Conservation (phyloP, 2,888 invertebrate species). For the Spilosoma lubricipeda region DNA sequence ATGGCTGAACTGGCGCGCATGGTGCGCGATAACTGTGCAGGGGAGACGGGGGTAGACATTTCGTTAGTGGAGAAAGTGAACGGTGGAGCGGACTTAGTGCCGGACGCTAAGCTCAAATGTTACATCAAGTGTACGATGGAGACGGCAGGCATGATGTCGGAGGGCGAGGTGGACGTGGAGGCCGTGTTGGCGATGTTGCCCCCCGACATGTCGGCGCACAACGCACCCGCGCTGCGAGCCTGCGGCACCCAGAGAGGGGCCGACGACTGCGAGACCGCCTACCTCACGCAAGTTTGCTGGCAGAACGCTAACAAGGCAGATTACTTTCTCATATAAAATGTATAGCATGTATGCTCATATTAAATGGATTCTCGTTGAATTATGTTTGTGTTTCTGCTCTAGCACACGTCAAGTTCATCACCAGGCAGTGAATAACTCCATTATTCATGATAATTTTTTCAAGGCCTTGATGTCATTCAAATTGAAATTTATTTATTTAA, state of each 20-base stretch:
- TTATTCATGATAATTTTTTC: background rate
- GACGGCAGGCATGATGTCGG: conserved; percentile 77
- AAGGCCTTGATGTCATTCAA: background rate
- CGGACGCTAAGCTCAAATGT: conserved; percentile 73
- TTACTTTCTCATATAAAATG: conserved; percentile 71
- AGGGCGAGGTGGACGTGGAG: conserved; percentile 74
- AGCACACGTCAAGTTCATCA: background rate
- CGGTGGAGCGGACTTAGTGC: conserved; percentile 67
- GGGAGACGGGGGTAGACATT: conserved; percentile 71
- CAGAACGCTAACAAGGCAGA: conserved; percentile 69
- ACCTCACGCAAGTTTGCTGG: conserved; percentile 78
- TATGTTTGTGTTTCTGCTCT: background rate
- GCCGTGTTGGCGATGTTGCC: conserved; percentile 74
- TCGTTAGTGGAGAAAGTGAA: conserved; percentile 68
- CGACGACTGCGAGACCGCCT: conserved; percentile 80
- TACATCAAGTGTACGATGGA: conserved; percentile 82
- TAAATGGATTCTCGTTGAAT: background rate
- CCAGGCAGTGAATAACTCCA: background rate
- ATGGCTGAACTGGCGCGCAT: conserved; percentile 76
- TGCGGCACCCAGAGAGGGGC: conserved; percentile 72
- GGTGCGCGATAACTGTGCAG: conserved; percentile 74
- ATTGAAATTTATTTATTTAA: background rate
- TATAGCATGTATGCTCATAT: background rate
- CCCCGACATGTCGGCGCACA: conserved; percentile 61
- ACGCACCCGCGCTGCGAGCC: conserved; percentile 58